Conservation (phyloP, 2,888 invertebrate species). For the Cacoxenus indagator region DNA sequence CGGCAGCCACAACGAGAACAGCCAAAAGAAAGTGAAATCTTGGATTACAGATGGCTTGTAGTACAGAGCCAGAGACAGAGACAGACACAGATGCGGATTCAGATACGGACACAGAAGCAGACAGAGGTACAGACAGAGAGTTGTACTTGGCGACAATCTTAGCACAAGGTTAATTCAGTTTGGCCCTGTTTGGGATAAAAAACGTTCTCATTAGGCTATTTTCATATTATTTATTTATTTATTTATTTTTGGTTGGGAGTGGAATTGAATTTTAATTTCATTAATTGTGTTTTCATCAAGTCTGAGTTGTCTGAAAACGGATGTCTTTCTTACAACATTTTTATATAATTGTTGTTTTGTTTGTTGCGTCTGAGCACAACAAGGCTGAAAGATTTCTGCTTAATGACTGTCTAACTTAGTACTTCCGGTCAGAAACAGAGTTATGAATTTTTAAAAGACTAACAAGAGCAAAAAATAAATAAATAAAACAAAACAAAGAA, state of each 20-base stretch:
- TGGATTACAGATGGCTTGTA: constrained; percentile 17
- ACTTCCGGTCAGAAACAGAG: constrained; percentile 9
- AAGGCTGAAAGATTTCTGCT: constrained; percentile 40
- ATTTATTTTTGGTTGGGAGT: too few species aligned
- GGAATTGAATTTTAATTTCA: neutral
- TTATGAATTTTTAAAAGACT: neutral
- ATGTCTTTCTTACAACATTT: neutral
- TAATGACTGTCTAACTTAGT: constrained; percentile 22
- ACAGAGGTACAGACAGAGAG: neutral
- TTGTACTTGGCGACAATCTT: neutral
- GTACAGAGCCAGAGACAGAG: neutral
- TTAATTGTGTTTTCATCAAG: neutral
- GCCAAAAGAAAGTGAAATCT: constrained; percentile 10
- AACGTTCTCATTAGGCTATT: too few species aligned
- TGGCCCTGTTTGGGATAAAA: neutral
- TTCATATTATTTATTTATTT: too few species aligned
- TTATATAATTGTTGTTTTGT: neutral
- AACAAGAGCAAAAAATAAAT: neutral
- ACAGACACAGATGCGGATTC: neutral
- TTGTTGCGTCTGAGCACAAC: neutral
- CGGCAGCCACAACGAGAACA: neutral
- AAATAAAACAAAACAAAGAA: neutral
- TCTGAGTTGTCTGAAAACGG: neutral
- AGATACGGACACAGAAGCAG: neutral
- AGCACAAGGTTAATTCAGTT: neutral